Conservation (phyloP, 2,113 vertebrate species). For the Erpornis zantholeuca region DNA sequence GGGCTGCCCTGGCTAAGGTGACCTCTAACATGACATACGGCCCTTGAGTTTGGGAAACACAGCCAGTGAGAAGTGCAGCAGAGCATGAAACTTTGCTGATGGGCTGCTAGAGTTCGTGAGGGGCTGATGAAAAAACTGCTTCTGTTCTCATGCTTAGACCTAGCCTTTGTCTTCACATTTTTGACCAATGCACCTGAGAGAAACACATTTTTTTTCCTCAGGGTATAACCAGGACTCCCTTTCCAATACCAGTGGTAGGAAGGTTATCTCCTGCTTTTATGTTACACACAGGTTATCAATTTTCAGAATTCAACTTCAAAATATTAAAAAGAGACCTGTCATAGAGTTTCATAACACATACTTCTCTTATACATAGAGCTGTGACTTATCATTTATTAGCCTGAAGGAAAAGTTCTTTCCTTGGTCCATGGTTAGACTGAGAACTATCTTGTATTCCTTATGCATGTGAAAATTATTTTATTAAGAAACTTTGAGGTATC, state of each 20-base stretch:
- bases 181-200: not conserved
- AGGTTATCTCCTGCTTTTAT: not conserved
- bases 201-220: not conserved
- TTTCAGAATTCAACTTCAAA: not conserved
- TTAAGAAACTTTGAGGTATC: not conserved
- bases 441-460: not conserved
- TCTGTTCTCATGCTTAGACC: not conserved
- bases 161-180: not conserved
- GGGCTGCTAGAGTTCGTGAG: not conserved
- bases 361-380: not conserved
- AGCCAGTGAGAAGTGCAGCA: not conserved
- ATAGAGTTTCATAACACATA: not conserved
- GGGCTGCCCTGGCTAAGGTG: too few relatives aligned
- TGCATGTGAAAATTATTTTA: not conserved
- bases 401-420: not conserved
- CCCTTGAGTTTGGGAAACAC: not conserved
- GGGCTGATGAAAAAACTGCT: not conserved
- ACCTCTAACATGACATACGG: fast-evolving
- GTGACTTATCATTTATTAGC: not conserved
- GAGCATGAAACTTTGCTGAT: not conserved
- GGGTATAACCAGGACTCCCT: not conserved
- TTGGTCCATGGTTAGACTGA: not conserved
- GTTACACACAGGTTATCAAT: not conserved
- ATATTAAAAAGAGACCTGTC: not conserved
- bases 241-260: not conserved